Evolutionary conservation across 2,888 invertebrate species (phyloP), one percentile per base, ranked within the genome.

Genomic region (Ophioninae sp.): DNA sequence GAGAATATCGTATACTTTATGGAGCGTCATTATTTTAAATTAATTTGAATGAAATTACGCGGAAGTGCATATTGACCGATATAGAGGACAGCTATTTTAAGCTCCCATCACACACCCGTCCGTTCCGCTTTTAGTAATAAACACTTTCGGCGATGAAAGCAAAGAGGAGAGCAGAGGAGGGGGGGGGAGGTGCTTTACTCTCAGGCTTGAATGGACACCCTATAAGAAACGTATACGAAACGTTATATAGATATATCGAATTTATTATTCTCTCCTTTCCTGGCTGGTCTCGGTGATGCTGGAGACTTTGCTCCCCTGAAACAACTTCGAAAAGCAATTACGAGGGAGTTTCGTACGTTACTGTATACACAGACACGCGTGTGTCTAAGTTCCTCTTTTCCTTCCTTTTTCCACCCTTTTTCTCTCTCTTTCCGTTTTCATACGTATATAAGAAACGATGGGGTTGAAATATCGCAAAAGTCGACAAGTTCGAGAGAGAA

Each of bases 261-360:
- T 83, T 83, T 83, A 83, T 83, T 83, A 83, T 83, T 83, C 83
- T 69, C 83, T 72, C 51, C 65, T 56, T 59, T 75, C 61, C 44
- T 67, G 51, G 58, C 79, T 75, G 68, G 80, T 77, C 76, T 74
- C 39, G 59, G 64, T 8, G 59, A 76, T 59, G 77, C 77, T 3
- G 44, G 68, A 82, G 77, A 73, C 77, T 78, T 65, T 64, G 64
- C 68, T 74, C 69, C 74, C 69, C 39, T 78, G 80, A 74, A 83
- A 83, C 83, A 87, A 85, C 83, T 85, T 85, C 78, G 81, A 82
- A 84, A 85, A 85, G 84, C 84, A 86, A 86, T 87, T 85, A 83
- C 82, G 80, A 74, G 64, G 74, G 79, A 83, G 77, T 80, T 80
- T 80, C 73, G 83, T 44, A 39, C 59, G 79, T 44, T 67, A 23